Percentiles rank a stretch among this genome's conserved stretches.
Evolutionary conservation across 2,888 invertebrate species (phyloP).

Genomic region (Pediacus dermestoides): DNA sequence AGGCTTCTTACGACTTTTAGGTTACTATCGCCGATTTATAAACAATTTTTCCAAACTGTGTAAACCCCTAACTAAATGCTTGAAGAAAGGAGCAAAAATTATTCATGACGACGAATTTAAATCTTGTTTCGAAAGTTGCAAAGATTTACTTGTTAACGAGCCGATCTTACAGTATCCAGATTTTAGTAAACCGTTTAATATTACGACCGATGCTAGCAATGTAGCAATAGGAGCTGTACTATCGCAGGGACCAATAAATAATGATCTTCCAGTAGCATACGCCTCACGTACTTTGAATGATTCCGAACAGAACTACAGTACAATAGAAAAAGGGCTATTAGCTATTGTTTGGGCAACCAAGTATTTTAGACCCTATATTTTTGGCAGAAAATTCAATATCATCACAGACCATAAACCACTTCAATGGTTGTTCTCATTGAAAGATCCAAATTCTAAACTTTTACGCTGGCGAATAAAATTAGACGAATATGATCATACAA

Average conservation of each 20-base stretch:
- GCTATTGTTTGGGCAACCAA: conserved; percentile 30
- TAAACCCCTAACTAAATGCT: conserved; percentile 20
- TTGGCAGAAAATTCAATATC: conserved; percentile 39
- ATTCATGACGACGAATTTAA: conserved; percentile 1
- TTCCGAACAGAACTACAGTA: conserved; percentile 29
- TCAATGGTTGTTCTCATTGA: conserved; percentile 5
- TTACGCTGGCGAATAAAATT: conserved; percentile 17
- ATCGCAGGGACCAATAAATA: conserved; percentile 33
- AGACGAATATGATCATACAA: conserved; percentile 12
- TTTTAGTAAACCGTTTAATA: conserved; percentile 30
- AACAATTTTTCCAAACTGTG: conserved; percentile 23
- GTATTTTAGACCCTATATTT: conserved; percentile 40
- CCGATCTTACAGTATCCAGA: conserved; percentile 32
- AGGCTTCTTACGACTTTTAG: conserved; percentile 21
- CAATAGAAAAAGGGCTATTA: conserved; percentile 35
- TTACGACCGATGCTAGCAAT: conserved; percentile 37
- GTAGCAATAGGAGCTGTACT: conserved; percentile 34
- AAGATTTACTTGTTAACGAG: conserved; percentile 12
- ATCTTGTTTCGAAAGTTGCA: conserved; percentile 11
- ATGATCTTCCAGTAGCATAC: conserved; percentile 37
- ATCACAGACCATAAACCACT: conserved; percentile 33
- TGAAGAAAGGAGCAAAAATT: conserved; percentile 15
- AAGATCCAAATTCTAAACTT: conserved; percentile 16
- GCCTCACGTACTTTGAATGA: conserved; percentile 33
- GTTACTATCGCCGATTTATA: conserved; percentile 25